Base-by-base conservation (phyloP, 2,888 invertebrate species). In the Campaea margaritaria region DNA sequence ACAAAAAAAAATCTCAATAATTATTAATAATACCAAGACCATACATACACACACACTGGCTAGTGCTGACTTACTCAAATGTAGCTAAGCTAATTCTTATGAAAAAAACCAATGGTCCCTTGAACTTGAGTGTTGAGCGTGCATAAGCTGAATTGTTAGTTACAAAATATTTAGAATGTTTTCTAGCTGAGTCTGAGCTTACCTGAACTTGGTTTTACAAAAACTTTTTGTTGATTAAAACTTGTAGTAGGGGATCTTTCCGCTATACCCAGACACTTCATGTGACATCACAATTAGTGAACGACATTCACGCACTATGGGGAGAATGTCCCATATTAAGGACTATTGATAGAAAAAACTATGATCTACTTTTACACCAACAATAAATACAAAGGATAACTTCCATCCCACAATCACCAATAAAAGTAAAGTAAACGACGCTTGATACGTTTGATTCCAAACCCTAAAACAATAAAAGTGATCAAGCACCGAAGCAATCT, bases 211-310 rank as follows among this genome's bases (percentile, higher is more conserved):
- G 21, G 21, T 21, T 21, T 21, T 3, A 21, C 2, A 21, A 21
- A 21, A 21, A 31, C 31, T 31, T 7, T 3, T 31, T 3, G 5
- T 0, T 41, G 5, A 14, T 14, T 12, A 28, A 44, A 34, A 12
- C 34, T 7, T 3, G 11, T 57, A 34, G 63, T 64, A 64, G 31
- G 36, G 53, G 60, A 34, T 14, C 3, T 31, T 44, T 34, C 13
- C 21, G 38, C 58, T 48, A 57, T 53, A 43, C 43, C 49, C 45
- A 45, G 52, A 65, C 47, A 31, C 21, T 67, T 62, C 64, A 70
- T 57, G 68, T 66, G 66, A 70, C 66, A 66, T 67, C 70, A 68
- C 69, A 72, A 75, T 74, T 70, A 75, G 72, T 52, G 50, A 66
- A 59, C 49, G 62, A 46, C 68, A 72, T 76, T 74, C 71, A 65